These are phyloP conservation scores for Dilophus febrilis DNA, from an alignment of 2,888 invertebrate genomes.

Conservation along the genomic window DNA sequence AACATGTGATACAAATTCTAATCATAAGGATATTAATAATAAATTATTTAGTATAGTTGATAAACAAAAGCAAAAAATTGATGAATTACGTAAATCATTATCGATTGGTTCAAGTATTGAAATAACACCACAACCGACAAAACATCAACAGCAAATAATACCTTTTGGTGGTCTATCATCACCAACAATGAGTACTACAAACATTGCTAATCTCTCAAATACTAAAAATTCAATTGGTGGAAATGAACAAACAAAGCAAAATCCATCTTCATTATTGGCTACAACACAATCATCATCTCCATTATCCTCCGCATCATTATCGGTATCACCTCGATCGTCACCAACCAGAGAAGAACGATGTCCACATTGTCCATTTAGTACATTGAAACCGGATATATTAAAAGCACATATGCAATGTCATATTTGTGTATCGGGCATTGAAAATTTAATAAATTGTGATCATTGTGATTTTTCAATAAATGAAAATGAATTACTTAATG, in stretches of 20 bases:
- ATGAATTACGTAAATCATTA: background rate
- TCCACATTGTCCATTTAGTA: slow-evolving; percentile 64
- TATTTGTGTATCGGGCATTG: slow-evolving; percentile 37
- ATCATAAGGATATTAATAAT: background rate
- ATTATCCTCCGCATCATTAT: background rate
- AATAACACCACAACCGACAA: background rate
- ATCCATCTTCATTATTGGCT: background rate
- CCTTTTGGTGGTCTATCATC: too few relatives aligned
- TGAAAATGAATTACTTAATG: slow-evolving; percentile 54
- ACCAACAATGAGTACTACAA: too few relatives aligned
- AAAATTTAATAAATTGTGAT: slow-evolving; percentile 50
- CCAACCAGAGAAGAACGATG: slow-evolving; percentile 31
- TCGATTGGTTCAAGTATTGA: too few relatives aligned
- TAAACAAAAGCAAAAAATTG: background rate
- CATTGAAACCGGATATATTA: slow-evolving; percentile 51
- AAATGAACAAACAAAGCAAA: too few relatives aligned
- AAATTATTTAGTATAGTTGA: background rate
- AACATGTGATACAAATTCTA: background rate
- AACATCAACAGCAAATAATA: too few relatives aligned
- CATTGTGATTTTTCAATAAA: slow-evolving; percentile 69
- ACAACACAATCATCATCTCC: background rate
- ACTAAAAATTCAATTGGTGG: too few relatives aligned
- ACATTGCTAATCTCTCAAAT: too few relatives aligned
- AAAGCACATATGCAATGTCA: slow-evolving; percentile 63
- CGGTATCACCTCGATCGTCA: too few relatives aligned